Conservation (phyloP, 2,113 vertebrate species). For the Odontesthes bonariensis region DNA sequence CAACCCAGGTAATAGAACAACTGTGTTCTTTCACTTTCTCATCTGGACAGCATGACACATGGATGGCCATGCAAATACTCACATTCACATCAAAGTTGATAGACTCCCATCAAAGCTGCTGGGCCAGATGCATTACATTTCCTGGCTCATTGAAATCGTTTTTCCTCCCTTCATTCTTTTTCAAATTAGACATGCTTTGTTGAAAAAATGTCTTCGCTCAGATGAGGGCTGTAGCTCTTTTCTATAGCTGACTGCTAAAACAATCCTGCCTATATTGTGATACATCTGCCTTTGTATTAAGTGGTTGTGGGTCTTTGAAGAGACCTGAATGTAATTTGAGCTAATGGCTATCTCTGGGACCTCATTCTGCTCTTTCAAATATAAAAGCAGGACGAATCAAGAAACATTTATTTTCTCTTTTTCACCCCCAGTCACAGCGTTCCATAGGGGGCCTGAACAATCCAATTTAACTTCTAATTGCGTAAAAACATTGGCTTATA, state of each 20-base stretch:
- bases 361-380: conserved; percentile 1
- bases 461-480: conserved; percentile 52
- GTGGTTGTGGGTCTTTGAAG: conserved; percentile 36
- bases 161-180: conserved; percentile 51
- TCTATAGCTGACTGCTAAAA: conserved; percentile 46
- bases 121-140: conserved; percentile 81
- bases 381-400: conserved; percentile 25
- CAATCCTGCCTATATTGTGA: conserved; percentile 51
- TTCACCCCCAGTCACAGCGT: conserved; percentile 22
- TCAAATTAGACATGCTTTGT: conserved; percentile 80
- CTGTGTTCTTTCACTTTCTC: conserved; percentile 64
- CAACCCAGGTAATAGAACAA: conserved; percentile 75
- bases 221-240: conserved; percentile 59
- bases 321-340: conserved; percentile 43
- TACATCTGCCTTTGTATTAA: conserved; percentile 50
- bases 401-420: conserved; percentile 36
- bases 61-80: conserved; percentile 76
- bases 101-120: conserved; percentile 75
- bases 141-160: conserved; percentile 80
- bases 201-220: conserved; percentile 59
- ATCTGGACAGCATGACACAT: conserved; percentile 67
- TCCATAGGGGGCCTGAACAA: conserved; percentile 34
- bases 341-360: conserved; percentile 24
- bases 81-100: conserved; percentile 77
- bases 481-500: conserved; percentile 36